phyloP scores from a whole-genome alignment of 2,888 invertebrate species.

The Salticus scenicus region DNA sequence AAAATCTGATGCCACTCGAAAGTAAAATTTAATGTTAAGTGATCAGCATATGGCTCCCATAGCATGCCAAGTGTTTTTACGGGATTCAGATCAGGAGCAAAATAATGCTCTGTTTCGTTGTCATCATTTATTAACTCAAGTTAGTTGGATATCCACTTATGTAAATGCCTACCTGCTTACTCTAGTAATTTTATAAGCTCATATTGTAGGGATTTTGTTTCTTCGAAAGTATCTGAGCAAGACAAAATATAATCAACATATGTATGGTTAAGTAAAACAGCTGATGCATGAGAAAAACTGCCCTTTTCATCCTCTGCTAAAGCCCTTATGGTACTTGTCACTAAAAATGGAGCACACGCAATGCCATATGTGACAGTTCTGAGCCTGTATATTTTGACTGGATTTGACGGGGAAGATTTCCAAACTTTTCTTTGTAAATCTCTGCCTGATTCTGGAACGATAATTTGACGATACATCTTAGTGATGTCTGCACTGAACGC shows the following conservation, averaged over 20 bases:
- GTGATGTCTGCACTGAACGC: slow-evolving; percentile 12
- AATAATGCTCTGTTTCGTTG: not conserved
- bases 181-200: not conserved
- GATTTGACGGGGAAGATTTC: slow-evolving; percentile 53
- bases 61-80: slow-evolving; percentile 20
- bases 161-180: not conserved
- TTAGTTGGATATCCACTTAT: not conserved
- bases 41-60: not conserved
- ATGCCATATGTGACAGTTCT: not conserved
- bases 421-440: not conserved
- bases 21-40: not conserved
- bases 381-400: slow-evolving; percentile 69
- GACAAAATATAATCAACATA: not conserved
- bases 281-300: not conserved
- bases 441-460: not conserved
- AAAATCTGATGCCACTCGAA: not conserved
- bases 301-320: not conserved
- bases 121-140: not conserved
- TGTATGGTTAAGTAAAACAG: not conserved
- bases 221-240: not conserved
- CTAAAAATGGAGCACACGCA: not conserved
- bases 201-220: not conserved
- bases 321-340: not conserved
- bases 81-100: not conserved
- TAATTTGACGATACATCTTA: slow-evolving; percentile 15